Conservation (phyloP, 92 coral and sea anemone genomes). For the Zoanthus solanderi region DNA sequence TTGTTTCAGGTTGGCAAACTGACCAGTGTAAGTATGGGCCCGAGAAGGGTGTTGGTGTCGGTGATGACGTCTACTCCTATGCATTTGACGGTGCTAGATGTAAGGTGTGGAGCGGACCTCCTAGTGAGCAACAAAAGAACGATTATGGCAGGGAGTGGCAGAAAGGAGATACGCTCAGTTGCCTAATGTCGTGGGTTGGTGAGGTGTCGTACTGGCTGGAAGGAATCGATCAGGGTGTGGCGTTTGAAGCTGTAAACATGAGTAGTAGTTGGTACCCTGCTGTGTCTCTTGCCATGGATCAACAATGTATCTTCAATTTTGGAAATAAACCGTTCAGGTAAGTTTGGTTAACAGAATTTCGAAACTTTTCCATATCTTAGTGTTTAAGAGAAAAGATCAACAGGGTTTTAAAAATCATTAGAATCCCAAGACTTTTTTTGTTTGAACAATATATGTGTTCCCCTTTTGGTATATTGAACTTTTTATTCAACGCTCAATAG, state of each 20-base stretch:
- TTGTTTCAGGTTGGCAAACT: conserved; percentile 62
- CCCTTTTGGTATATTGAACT: too few species aligned
- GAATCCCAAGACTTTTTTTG: too few species aligned
- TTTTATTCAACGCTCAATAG: too few species aligned
- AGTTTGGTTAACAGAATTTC: neutral
- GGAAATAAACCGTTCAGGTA: conserved; percentile 93
- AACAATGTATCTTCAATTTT: conserved; percentile 93
- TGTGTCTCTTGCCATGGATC: conserved; percentile 97
- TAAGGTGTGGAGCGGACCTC: conserved; percentile 97
- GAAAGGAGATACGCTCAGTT: conserved; percentile 87
- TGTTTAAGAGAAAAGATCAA: neutral
- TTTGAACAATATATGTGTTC: too few species aligned
- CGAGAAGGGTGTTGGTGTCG: conserved; percentile 98
- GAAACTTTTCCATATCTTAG: neutral
- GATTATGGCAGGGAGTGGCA: conserved; percentile 96
- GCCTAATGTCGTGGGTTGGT: conserved; percentile 94
- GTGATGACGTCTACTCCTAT: conserved; percentile 92
- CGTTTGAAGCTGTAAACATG: conserved; percentile 80
- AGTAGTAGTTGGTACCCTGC: conserved; percentile 91
- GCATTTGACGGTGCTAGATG: conserved; percentile 99
- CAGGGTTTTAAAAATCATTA: too few species aligned
- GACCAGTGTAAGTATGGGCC: conserved; percentile 80
- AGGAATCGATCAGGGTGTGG: conserved; percentile 92
- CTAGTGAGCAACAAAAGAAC: conserved; percentile 82
- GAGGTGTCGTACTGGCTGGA: conserved; percentile 95